Conservation (phyloP, 2,113 vertebrate genomes). For the Symphodus melops region DNA sequence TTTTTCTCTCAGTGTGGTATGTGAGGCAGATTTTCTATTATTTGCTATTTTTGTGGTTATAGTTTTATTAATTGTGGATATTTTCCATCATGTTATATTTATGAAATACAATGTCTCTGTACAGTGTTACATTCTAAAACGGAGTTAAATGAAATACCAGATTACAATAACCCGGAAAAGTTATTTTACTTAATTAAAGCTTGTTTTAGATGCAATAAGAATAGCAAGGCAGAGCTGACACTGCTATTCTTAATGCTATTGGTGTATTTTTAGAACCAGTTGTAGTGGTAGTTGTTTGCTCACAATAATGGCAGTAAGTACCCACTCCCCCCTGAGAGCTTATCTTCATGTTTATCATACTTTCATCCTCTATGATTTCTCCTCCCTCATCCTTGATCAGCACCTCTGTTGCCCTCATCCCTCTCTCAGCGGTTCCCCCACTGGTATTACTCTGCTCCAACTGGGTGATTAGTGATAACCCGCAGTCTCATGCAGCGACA, state of each 20-base stretch:
- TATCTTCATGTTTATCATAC: slow-evolving; percentile 22
- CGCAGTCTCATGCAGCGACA: slow-evolving; percentile 66
- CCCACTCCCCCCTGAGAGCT: slow-evolving; percentile 20
- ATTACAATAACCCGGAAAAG: neutral
- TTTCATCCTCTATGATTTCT: slow-evolving; percentile 47
- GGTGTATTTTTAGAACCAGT: slow-evolving; percentile 40
- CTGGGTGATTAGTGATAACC: slow-evolving; percentile 76
- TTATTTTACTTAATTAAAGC: neutral
- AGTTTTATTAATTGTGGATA: neutral
- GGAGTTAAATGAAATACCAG: neutral
- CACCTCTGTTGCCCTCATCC: slow-evolving; percentile 31
- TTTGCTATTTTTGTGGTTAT: slow-evolving; percentile 10
- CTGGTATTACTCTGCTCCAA: slow-evolving; percentile 57
- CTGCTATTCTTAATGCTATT: neutral
- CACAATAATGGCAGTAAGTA: slow-evolving; percentile 18
- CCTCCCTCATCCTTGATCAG: slow-evolving; percentile 28
- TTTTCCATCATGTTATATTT: neutral
- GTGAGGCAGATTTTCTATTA: too few species aligned
- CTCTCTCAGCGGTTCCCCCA: slow-evolving; percentile 46
- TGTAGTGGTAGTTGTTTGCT: slow-evolving; percentile 2
- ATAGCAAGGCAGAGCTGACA: neutral
- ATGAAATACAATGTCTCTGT: neutral
- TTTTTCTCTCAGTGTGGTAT: slow-evolving; percentile 30
- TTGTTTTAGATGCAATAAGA: neutral
- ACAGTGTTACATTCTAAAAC: neutral